Base-by-base conservation (phyloP, 2,888 invertebrate species). In the Monochamus alternatus region DNA sequence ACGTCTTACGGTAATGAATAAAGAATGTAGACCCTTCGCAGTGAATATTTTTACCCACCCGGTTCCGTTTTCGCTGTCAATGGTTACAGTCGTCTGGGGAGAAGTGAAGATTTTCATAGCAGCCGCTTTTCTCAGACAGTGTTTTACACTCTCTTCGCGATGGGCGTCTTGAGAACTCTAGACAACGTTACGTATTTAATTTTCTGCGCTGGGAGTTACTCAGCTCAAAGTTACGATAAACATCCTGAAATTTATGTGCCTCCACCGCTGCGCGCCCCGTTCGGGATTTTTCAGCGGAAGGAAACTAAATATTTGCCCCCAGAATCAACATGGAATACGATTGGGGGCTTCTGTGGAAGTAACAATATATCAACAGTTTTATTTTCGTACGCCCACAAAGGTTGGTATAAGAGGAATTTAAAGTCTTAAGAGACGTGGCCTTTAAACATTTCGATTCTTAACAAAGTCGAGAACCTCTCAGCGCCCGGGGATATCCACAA, bases 131-230 rank as follows among this genome's bases (percentile, higher is more conserved):
- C 73, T 14, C 62, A 55, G 65, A 38, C 73, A 65, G 22, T 59
- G 65, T 73, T 73, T 73, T 73, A 65, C 73, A 73, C 73, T 73
- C 72, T 55, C 51, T 65, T 47, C 59, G 55, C 58, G 38, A 73
- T 64, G 65, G 66, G 55, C 32, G 73, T 55, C 73, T 73, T 43
- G 73, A 73, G 73, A 66, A 73, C 71, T 68, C 68, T 58, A 68
- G 58, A 68, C 68, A 68, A 68, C 69, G 69, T 60, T 69, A 60
- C 69, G 69, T 69, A 69, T 69, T 69, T 69, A 69, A 69, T 69
- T 69, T 69, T 69, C 69, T 69, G 47, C 69, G 47, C 38, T 60
- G 69, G 60, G 60, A 43, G 69, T 60, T 69, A 44, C 60, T 47
- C 60, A 60, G 60, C 47, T 47, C 69, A 30, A 4, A 60, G 60